Evolutionary conservation across 2,797 vertebrate species (phyloP), one percentile per base, ranked within the genome.

Genomic region (Lycodopsis pacificus): DNA sequence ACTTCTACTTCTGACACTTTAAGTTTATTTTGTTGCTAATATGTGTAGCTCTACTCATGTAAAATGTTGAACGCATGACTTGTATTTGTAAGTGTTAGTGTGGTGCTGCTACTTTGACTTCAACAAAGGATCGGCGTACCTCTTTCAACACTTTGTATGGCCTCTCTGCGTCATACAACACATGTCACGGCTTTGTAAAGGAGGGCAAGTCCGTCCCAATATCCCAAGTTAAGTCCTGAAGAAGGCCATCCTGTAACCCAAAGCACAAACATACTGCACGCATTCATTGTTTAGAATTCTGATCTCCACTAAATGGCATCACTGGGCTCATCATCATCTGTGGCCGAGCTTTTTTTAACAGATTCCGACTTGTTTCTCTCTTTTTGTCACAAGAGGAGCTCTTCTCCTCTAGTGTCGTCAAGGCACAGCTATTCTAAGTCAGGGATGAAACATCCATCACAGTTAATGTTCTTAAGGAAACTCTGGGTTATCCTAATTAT

Each of bases 381-480:
- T 75, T 44, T 84, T 77, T 76, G 75, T 83, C 83, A 84, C 77
- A 84, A 80, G 51, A 20, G 71, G 69, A 82, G 76, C 40, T 56
- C 30, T 79, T 78, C 68, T 90, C 77, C 73, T 84, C 69, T 22
- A 9, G 78, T 49, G 80, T 72, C 62, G 56, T 67, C 5, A 49
- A 80, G 71, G 67, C 65, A n/a, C 67, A 92, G 77, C 83, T 83
- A 86, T 84, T 91, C 78, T 38, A 81, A 90, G 90, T 87, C 79
- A 30, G 69, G 74, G 71, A 88, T 85, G 80, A 86, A 86, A 81
- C 88, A 93, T 94, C 73, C 84, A 91, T 94, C 92, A 90, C 88
- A 76, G 91, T 90, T 93, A 94, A 93, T 95, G 93, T 93, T 93
- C 88, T 91, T 81, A 81, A 86, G 64, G 87, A 94, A 93, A 93